Conservation (phyloP, 2,888 invertebrate genomes). For the Drosophila phalerata region DNA sequence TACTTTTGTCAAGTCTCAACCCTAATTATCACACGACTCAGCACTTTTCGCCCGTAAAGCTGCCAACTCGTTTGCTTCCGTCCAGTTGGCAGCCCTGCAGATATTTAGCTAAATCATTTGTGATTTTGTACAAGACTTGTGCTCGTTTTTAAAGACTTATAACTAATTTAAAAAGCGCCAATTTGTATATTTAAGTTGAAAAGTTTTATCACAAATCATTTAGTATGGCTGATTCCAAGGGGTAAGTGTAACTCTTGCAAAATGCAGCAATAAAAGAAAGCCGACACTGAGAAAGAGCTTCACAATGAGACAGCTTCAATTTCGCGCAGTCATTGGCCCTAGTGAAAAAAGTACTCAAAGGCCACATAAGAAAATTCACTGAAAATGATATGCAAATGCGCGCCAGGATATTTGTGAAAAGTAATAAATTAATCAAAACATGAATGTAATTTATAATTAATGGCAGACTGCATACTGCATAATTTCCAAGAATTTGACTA, state of each 20-base stretch:
- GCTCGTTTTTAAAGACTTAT: constrained; percentile 46
- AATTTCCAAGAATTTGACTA: constrained; percentile 3
- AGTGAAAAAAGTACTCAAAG: constrained; percentile 52
- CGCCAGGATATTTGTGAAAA: not conserved
- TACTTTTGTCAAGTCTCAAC: constrained; percentile 21
- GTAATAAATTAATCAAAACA: not conserved
- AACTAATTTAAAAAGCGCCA: constrained; percentile 35
- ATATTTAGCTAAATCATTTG: constrained; percentile 61
- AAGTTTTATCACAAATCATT: constrained; percentile 61
- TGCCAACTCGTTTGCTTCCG: constrained; percentile 44
- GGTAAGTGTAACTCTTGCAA: constrained; percentile 78
- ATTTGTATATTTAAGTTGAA: constrained; percentile 67
- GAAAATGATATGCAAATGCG: constrained; percentile 25
- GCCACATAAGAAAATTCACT: constrained; percentile 65
- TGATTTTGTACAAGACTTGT: constrained; percentile 63
- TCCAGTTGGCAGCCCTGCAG: constrained; percentile 52
- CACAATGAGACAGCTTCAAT: constrained; percentile 71
- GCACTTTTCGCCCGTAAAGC: constrained; percentile 53
- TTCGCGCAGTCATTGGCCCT: constrained; percentile 81
- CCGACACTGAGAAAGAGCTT: constrained; percentile 61
- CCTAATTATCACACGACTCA: constrained; percentile 64
- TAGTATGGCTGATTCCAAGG: constrained; percentile 85
- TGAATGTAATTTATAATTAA: not conserved
- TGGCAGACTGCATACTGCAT: not conserved
- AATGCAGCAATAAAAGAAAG: constrained; percentile 50